Percentiles rank a stretch among this genome's conserved stretches.
phyloP scores from a whole-genome alignment of 2,113 vertebrate genomes.

The Lophochroa leadbeateri region DNA sequence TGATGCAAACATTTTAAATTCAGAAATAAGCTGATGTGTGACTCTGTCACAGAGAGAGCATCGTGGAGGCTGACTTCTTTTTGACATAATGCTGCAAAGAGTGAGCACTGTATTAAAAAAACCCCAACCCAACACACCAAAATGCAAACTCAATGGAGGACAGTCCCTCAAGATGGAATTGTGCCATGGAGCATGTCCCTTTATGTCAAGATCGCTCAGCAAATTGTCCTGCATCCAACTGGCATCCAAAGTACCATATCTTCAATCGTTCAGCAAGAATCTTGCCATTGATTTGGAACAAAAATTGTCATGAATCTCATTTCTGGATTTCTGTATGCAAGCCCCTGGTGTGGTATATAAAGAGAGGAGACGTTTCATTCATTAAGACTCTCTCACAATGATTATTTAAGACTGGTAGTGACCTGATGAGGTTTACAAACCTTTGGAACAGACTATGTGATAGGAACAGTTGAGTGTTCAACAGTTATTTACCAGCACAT shows the following conservation, averaged over 20 bases:
- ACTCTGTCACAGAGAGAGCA: not conserved
- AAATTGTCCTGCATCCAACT: not conserved
- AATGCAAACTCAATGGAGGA: not conserved
- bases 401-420: not conserved
- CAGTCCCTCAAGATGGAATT: not conserved
- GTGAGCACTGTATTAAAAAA: not conserved
- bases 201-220: not conserved
- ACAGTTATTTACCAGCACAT: not conserved
- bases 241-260: not conserved
- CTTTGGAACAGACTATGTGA: not conserved
- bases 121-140: accelerated
- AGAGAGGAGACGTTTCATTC: not conserved
- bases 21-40: not conserved
- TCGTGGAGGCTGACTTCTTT: not conserved
- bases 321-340: not conserved
- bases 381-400: not conserved
- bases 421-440: not conserved
- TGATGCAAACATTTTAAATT: not conserved
- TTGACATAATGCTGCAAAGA: not conserved
- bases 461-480: not conserved
- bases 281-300: not conserved
- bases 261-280: not conserved
- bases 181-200: not conserved
- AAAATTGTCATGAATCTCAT: not conserved
- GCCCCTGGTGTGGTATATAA: not conserved